These are phyloP conservation scores for Gephyroberyx darwinii DNA, from an alignment of 2,797 vertebrate species.

Conservation along the genomic window DNA sequence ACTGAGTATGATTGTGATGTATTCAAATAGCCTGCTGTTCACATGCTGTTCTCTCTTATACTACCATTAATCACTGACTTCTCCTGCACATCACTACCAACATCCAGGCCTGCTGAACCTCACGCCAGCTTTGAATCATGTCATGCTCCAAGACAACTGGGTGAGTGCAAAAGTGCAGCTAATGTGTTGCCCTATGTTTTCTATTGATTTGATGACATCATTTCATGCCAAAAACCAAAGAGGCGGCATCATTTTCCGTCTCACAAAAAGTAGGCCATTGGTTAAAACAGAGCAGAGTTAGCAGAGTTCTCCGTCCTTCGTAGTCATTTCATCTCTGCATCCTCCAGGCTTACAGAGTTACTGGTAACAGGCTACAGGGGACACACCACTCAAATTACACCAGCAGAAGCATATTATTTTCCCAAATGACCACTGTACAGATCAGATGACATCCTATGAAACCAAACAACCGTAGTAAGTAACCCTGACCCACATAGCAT, in stretches of 20 bases:
- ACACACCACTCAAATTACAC: slow-evolving; percentile 63
- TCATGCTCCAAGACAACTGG: not conserved
- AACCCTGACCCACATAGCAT: slow-evolving; percentile 57
- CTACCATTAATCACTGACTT: too few species aligned
- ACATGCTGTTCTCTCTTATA: too few species aligned
- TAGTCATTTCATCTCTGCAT: slow-evolving; percentile 54
- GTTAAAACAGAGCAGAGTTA: slow-evolving; percentile 44
- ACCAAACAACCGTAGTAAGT: slow-evolving; percentile 21
- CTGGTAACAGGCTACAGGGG: slow-evolving; percentile 51
- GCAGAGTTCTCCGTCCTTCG: slow-evolving; percentile 36
- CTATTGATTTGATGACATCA: slow-evolving; percentile 40
- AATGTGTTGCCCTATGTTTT: not conserved
- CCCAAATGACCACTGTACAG: slow-evolving; percentile 52
- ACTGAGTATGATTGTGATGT: not conserved
- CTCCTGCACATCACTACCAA: not conserved
- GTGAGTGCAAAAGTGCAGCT: not conserved
- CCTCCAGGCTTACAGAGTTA: slow-evolving; percentile 69
- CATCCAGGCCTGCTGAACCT: slow-evolving; percentile 5
- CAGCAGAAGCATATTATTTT: slow-evolving; percentile 61
- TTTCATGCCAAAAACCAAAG: slow-evolving; percentile 11
- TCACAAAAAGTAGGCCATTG: slow-evolving; percentile 52
- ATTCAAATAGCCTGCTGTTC: slow-evolving; percentile 13
- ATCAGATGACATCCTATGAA: slow-evolving; percentile 47
- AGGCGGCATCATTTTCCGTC: slow-evolving; percentile 17
- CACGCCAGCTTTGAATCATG: not conserved